Evolutionary conservation across 2,888 invertebrate genomes (phyloP), one percentile per base, ranked within the genome.

Genomic region (Antitype chi): DNA sequence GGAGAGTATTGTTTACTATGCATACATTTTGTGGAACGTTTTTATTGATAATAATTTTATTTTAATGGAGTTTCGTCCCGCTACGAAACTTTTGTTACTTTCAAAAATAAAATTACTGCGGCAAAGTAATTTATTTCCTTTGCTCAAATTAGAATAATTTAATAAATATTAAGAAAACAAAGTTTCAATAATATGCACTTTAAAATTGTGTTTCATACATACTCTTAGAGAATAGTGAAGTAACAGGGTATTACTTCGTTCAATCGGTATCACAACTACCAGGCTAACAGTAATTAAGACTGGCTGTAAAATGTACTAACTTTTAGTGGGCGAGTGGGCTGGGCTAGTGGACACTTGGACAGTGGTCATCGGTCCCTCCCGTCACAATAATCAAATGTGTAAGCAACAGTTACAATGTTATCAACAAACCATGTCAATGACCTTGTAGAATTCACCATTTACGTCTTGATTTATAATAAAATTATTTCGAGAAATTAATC

Each of bases 1-100:
- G 85, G 71, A 70, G 70, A 70, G 76, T 68, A 81, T 69, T 85
- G 55, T 81, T 85, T 69, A 76, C 57, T 76, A 69, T 69, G 32
- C 47, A 60, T 60, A 23, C 52, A 49, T 64, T 64, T 57, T 69
- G 55, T 59, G 15, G n/a, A 53, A 59, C 25, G 11, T 38, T 80
- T 43, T 47, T 67, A 68, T 75, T 70, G 64, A 57, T 47, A 84
- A 60, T 32, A 32, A 59, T 59, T 67, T 69, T n/a, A 60, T 81
- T 81, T 73, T 52, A 55, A 64, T 72, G 25, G 32, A 80, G 20
- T 69, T 64, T 23, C 1, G 23, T 3, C 8, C n/a, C 32, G 17
- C 17, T 63, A 43, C n/a, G 49, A n/a, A 52, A 32, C 43, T 59
- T 64, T 60, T 38, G 23, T 76, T 52, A 25, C 11, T 43, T 74